phyloP scores from a whole-genome alignment of 2,113 vertebrate species.

The Oxyruncus cristatus region DNA sequence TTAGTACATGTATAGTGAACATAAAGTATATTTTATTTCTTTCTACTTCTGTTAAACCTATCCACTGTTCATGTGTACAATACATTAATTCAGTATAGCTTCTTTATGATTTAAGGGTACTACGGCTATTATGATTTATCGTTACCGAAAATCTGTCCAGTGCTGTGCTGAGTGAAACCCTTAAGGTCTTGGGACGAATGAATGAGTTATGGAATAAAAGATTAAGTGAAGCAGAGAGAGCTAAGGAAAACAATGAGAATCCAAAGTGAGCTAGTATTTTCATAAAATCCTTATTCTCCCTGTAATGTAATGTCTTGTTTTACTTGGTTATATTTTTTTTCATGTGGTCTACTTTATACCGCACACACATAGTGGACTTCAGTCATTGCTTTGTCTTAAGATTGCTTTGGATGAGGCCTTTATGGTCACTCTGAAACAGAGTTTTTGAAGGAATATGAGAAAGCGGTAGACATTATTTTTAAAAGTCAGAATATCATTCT shows the following conservation, averaged over 20 bases:
- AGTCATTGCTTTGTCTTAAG: background rate
- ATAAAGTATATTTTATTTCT: background rate
- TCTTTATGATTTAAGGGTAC: background rate
- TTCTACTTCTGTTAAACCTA: background rate
- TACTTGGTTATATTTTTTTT: background rate
- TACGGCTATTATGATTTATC: background rate
- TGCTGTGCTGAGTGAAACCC: background rate
- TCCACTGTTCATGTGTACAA: background rate
- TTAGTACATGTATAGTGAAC: background rate
- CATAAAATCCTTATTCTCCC: background rate
- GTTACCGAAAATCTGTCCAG: background rate
- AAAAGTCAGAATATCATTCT: background rate
- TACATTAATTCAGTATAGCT: background rate
- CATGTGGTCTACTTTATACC: fast-evolving
- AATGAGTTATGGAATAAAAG: background rate
- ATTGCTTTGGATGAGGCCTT: background rate
- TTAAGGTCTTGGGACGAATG: background rate
- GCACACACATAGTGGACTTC: fast-evolving
- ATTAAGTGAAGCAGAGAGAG: background rate
- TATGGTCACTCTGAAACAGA: background rate
- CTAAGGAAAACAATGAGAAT: background rate
- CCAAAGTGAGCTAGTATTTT: background rate
- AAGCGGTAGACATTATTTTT: background rate
- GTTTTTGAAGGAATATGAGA: background rate
- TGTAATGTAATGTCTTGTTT: background rate